phyloP scores from a whole-genome alignment of 2,888 invertebrate genomes.

The Dysmachus trigonus region DNA sequence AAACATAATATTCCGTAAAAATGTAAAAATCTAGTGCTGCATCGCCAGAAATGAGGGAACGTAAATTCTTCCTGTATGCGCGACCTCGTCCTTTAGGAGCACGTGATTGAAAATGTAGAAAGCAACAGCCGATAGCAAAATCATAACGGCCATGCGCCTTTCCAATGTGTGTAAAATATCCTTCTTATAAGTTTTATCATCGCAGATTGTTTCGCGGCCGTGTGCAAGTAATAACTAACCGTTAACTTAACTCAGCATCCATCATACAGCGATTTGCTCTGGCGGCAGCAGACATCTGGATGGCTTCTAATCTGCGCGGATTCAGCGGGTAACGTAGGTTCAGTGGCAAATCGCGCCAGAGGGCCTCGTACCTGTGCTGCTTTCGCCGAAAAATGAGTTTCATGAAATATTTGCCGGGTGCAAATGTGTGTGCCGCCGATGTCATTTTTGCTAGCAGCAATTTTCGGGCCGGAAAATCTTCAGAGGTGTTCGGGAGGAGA shows the following conservation, averaged over 20 bases:
- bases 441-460: neutral
- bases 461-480: neutral
- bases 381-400: neutral
- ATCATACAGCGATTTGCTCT: constrained; percentile 53
- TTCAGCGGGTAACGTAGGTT: neutral
- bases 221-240: constrained; percentile 26
- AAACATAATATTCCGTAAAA: neutral
- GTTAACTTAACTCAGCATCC: constrained; percentile 52
- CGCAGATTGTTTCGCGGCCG: constrained; percentile 18
- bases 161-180: neutral
- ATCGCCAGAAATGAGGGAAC: neutral
- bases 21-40: neutral
- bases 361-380: neutral
- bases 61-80: neutral
- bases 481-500: neutral
- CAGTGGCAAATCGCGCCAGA: neutral
- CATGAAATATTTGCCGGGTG: neutral
- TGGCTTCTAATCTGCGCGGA: neutral
- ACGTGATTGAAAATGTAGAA: constrained; percentile 1
- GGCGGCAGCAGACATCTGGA: neutral
- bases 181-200: neutral
- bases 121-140: neutral
- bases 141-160: neutral
- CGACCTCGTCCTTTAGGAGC: neutral
- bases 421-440: neutral